Conservation (phyloP, 1,140 invertebrate genomes). For the Octopus sinensis region DNA sequence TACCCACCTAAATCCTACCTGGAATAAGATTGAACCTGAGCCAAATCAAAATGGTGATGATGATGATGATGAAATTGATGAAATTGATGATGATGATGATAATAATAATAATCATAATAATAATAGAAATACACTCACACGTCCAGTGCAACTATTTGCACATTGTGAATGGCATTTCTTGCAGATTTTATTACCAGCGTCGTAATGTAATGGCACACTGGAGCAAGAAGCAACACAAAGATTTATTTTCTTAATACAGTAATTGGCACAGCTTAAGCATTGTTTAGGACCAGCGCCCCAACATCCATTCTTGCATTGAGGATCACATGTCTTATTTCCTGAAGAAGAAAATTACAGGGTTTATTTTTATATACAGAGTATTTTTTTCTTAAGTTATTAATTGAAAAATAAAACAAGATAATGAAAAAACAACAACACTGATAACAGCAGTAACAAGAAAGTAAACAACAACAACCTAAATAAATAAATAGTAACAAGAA, state of each 20-base stretch:
- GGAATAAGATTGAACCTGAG: too few species aligned
- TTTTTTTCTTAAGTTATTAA: too few species aligned
- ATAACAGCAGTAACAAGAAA: too few species aligned
- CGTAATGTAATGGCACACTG: slow-evolving; percentile 69
- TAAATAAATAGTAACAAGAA: too few species aligned
- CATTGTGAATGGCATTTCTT: slow-evolving; percentile 86
- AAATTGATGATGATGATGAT: too few species aligned
- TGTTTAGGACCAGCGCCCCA: slow-evolving; percentile 89
- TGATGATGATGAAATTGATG: too few species aligned
- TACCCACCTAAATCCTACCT: too few species aligned
- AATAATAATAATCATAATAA: not conserved
- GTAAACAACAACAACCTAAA: too few species aligned
- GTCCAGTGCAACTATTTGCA: slow-evolving; percentile 75
- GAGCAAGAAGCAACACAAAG: slow-evolving; percentile 40
- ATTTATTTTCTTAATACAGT: slow-evolving; percentile 66
- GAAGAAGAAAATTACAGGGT: slow-evolving; percentile 19
- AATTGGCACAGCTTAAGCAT: slow-evolving; percentile 85
- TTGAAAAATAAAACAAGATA: too few species aligned
- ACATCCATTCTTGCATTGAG: slow-evolving; percentile 84
- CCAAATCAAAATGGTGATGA: too few species aligned
- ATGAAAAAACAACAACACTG: too few species aligned
- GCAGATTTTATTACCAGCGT: slow-evolving; percentile 73
- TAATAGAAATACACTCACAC: slow-evolving; percentile 56
- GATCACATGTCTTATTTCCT: slow-evolving; percentile 77
- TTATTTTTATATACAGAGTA: too few species aligned